A percentile compares a stretch with the other conserved stretches of the same genome.
Conservation (phyloP, 2,888 invertebrate species). For the Crematogaster levior region DNA sequence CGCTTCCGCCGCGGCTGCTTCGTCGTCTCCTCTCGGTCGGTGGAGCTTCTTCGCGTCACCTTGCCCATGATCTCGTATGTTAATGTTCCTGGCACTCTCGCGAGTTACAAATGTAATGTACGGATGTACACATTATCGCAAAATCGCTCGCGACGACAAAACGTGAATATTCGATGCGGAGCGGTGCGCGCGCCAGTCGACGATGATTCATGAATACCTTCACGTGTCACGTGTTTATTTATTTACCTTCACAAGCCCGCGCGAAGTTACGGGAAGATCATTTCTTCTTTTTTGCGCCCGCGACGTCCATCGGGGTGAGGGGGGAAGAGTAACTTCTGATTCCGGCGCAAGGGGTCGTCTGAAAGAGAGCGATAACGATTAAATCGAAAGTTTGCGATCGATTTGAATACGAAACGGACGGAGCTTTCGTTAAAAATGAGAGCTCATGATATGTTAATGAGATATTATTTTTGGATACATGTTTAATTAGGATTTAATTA, state of each 20-base stretch:
- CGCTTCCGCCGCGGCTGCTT: slow-evolving; percentile 8
- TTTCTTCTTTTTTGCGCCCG: not conserved
- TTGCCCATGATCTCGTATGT: not conserved
- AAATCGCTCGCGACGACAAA: not conserved
- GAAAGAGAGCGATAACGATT: not conserved
- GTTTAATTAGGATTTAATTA: not conserved
- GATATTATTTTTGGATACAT: not conserved
- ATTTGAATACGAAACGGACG: not conserved
- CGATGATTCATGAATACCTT: not conserved
- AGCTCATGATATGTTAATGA: not conserved
- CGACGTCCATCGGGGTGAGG: not conserved
- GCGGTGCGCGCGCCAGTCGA: not conserved
- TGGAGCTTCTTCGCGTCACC: not conserved
- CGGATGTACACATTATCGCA: not conserved
- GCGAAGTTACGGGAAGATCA: not conserved
- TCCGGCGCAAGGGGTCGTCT: not conserved
- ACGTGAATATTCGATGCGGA: not conserved
- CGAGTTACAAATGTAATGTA: not conserved
- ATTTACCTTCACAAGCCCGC: not conserved
- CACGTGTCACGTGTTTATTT: slow-evolving; percentile 13
- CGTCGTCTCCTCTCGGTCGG: not conserved
- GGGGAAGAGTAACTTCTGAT: not conserved
- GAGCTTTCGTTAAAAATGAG: not conserved
- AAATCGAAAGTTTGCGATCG: not conserved
- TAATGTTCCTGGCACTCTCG: not conserved